Evolutionary conservation across 1,140 invertebrate genomes (phyloP), one percentile per base, ranked within the genome.

Genomic region (Belonocnema kinseyi): DNA sequence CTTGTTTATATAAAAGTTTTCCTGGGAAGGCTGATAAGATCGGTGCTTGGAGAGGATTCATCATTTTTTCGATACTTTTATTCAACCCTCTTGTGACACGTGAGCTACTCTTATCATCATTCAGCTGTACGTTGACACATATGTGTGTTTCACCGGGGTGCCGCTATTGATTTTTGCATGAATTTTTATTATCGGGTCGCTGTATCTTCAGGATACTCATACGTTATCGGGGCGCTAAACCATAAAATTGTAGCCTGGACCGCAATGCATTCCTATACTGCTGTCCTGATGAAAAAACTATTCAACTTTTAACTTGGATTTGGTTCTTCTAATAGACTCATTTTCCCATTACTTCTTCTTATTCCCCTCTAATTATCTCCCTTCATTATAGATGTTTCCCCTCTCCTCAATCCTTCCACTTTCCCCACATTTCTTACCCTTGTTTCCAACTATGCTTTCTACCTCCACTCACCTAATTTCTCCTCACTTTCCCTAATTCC

Each of bases 111-210:
- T 66, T 66, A 66, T 66, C 61, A 66, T 66, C 61, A 40, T 66
- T 66, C 26, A 46, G 40, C 71, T 40, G 10, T 58, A 40, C 50
- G 74, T 46, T 21, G 26, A 72, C 74, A 79, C 46, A 50, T 54
- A 54, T 17, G 72, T 54, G 21, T 51, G 14, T n/a, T 40, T 33
- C 46, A 66, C 61, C 16, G n/a, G 61, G 33, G 46, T 66, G 21
- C 19, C 54, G 16, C 52, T 83, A 83, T 83, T 81, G 79, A 83
- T 83, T 83, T 83, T 83, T 26, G 73, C 82, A 77, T 81, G 70
- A 79, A 79, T 83, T 83, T 82, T 81, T 83, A 81, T 79, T 80
- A 78, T 79, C 77, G 72, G 76, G 72, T 72, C 19, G 76, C 56
- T 72, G 14, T 66, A 66, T 66, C 61, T 77, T 51, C 58, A 21